Evolutionary conservation across 2,113 vertebrate genomes (phyloP).

Genomic region (Corydoras sp.): DNA sequence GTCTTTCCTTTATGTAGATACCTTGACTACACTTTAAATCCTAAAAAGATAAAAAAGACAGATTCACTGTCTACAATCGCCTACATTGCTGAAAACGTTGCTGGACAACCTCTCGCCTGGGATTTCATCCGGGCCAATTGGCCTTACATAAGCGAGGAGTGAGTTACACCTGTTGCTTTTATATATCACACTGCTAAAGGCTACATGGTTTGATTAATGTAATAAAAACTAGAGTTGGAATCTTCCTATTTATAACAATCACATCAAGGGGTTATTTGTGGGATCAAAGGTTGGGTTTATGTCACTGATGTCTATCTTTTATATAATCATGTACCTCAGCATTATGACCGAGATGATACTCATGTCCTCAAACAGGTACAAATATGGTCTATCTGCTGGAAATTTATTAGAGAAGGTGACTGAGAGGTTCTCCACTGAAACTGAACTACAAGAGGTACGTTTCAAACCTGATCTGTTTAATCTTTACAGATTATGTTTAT

Average conservation of each 20-base stretch:
- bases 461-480: too few species aligned
- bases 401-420: not conserved
- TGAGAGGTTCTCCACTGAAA: too few species aligned
- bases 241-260: too few species aligned
- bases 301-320: too few species aligned
- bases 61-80: constrained; percentile 70
- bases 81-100: constrained; percentile 68
- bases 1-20: constrained; percentile 63
- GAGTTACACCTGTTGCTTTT: constrained; percentile 47
- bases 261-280: too few species aligned
- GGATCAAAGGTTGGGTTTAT: too few species aligned
- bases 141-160: constrained; percentile 67
- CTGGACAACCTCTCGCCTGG: constrained; percentile 82
- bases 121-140: constrained; percentile 80
- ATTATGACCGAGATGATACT: too few species aligned
- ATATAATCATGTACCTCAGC: not conserved
- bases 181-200: too few species aligned
- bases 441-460: too few species aligned
- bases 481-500: too few species aligned
- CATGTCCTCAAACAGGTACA: not conserved
- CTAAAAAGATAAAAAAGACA: constrained; percentile 73
- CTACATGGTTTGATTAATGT: too few species aligned
- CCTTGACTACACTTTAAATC: constrained; percentile 74
- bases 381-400: not conserved
- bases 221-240: too few species aligned